Percentiles rank a stretch among this genome's conserved stretches.
These are phyloP conservation scores for Scleropages formosus DNA, from an alignment of 2,797 vertebrate genomes.

Conservation along the genomic window DNA sequence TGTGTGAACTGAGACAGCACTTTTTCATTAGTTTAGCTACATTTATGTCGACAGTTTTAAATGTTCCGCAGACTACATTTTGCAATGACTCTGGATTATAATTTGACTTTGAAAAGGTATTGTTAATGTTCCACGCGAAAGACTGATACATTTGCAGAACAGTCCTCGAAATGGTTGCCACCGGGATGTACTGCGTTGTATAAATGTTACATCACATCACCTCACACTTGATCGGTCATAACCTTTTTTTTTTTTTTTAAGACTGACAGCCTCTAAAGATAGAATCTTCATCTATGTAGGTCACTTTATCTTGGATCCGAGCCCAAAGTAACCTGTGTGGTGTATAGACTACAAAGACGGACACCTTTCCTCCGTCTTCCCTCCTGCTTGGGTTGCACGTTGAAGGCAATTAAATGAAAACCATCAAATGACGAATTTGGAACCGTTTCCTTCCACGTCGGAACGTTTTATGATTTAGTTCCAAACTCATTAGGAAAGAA, in stretches of 20 bases:
- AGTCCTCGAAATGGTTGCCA: background rate
- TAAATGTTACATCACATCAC: background rate
- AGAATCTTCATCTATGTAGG: background rate
- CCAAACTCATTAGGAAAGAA: background rate
- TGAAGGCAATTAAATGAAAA: background rate
- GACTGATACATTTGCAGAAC: too few species aligned
- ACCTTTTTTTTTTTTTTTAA: too few species aligned
- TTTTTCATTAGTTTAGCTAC: too few species aligned
- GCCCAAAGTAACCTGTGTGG: background rate
- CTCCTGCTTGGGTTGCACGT: too few species aligned
- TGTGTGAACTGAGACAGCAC: too few species aligned
- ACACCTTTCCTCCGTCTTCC: too few species aligned
- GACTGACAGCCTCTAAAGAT: background rate
- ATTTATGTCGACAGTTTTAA: too few species aligned
- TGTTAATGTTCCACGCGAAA: too few species aligned
- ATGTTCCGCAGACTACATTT: too few species aligned
- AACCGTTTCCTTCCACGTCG: background rate
- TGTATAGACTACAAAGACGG: background rate
- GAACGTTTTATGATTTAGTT: too few species aligned
- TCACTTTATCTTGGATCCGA: background rate
- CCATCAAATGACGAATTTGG: background rate
- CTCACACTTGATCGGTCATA: background rate
- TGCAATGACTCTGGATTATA: too few species aligned
- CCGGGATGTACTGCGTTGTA: background rate
- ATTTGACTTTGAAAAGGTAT: too few species aligned